A percentile compares a stretch with the other conserved stretches of the same genome.
Evolutionary conservation across 2,113 vertebrate genomes (phyloP).

Genomic region (Pristiophorus japonicus): DNA sequence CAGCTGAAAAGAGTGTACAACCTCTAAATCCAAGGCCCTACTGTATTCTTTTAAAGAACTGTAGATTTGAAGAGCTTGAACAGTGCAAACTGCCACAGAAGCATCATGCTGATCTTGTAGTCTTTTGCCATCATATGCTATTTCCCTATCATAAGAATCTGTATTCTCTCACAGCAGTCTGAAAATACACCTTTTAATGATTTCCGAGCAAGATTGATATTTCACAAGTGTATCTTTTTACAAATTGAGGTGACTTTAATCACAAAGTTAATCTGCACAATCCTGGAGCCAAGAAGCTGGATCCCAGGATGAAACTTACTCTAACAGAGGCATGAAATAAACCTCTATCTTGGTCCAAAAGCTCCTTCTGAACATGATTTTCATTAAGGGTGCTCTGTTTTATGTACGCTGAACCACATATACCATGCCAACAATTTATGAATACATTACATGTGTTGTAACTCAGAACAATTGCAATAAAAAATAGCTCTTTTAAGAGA

Average conservation of each 20-base stretch:
- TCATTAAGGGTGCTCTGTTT: neutral
- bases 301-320: neutral
- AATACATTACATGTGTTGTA: neutral
- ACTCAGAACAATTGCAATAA: conserved; percentile 19
- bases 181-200: neutral
- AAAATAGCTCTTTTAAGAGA: neutral
- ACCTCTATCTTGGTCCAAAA: neutral
- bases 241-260: neutral
- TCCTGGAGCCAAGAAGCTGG: neutral
- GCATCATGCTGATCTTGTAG: neutral
- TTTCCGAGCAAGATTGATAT: neutral
- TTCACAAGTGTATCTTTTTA: neutral
- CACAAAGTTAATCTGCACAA: neutral
- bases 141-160: neutral
- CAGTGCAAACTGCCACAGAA: neutral
- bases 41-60: no score
- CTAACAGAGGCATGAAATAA: neutral
- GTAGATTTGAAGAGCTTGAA: neutral
- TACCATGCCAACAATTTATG: neutral
- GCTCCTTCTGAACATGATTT: neutral
- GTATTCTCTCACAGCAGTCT: neutral
- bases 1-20: no score
- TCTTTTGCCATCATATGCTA: neutral
- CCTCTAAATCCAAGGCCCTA: no score
- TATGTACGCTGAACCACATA: neutral